Conservation (phyloP, 2,113 vertebrate genomes). For the Saimiri boliviensis region DNA sequence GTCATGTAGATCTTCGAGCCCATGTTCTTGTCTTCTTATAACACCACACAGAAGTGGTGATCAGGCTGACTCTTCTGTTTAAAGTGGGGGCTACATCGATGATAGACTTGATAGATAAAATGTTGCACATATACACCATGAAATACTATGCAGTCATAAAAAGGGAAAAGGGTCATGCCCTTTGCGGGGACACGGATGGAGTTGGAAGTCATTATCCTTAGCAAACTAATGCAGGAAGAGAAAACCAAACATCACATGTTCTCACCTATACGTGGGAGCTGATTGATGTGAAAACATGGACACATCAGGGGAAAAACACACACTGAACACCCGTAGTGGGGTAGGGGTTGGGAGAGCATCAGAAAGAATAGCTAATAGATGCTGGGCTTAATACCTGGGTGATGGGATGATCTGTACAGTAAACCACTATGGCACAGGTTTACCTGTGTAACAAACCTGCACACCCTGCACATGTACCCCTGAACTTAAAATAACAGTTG, state of each 20-base stretch:
- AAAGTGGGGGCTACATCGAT: too few relatives aligned
- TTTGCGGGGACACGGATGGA: not conserved
- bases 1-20: fast-evolving
- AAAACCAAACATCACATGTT: not conserved
- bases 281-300: not conserved
- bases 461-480: not conserved
- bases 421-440: too few relatives aligned
- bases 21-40: too few relatives aligned
- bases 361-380: too few relatives aligned
- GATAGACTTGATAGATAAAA: not conserved
- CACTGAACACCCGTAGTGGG: too few relatives aligned
- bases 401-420: too few relatives aligned
- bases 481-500: too few relatives aligned
- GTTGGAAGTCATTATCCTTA: not conserved
- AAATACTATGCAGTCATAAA: not conserved
- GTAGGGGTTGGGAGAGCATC: too few relatives aligned
- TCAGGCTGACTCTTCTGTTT: not conserved
- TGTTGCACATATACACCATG: not conserved
- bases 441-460: too few relatives aligned
- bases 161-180: not conserved
- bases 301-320: too few relatives aligned
- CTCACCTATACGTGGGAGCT: not conserved
- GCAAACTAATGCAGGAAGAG: not conserved
- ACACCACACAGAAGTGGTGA: not conserved
- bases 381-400: too few relatives aligned